Evolutionary conservation across 2,888 invertebrate genomes (phyloP).

Genomic region (Germaria angustata): DNA sequence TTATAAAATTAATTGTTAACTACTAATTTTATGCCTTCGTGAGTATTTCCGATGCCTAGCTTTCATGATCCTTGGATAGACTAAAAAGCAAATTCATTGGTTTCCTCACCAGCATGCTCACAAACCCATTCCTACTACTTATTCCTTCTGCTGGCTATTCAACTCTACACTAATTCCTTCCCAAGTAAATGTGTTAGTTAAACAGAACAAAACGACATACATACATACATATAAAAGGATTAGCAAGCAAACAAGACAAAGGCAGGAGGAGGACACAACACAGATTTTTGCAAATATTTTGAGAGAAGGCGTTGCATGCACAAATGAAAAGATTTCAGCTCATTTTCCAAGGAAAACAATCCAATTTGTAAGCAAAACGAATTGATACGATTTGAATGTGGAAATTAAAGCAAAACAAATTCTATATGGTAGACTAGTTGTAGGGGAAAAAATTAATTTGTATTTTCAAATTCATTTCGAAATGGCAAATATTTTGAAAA

Average conservation of each 20-base stretch:
- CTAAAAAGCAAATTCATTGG: no score
- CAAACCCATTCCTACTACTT: not conserved
- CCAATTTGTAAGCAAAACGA: slow-evolving; percentile 48
- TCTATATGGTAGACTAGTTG: not conserved
- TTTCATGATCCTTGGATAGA: no score
- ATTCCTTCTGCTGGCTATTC: not conserved
- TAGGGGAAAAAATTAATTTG: not conserved
- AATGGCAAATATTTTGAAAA: slow-evolving; percentile 55
- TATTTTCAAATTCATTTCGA: not conserved
- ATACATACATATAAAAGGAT: no score
- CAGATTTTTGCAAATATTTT: slow-evolving; percentile 47
- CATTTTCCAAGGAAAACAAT: not conserved
- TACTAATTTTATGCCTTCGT: no score
- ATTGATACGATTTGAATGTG: slow-evolving; percentile 10
- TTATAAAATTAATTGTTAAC: no score
- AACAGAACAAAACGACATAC: not conserved
- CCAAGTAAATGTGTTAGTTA: not conserved
- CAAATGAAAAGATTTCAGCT: not conserved
- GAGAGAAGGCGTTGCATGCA: slow-evolving; percentile 55
- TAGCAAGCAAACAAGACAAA: not conserved
- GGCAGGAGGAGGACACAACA: no score
- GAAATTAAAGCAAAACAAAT: not conserved
- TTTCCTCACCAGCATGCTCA: not conserved
- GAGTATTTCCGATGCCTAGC: no score
- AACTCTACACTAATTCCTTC: not conserved